Conservation (phyloP, 2,113 vertebrate species). For the Nibea albiflora region DNA sequence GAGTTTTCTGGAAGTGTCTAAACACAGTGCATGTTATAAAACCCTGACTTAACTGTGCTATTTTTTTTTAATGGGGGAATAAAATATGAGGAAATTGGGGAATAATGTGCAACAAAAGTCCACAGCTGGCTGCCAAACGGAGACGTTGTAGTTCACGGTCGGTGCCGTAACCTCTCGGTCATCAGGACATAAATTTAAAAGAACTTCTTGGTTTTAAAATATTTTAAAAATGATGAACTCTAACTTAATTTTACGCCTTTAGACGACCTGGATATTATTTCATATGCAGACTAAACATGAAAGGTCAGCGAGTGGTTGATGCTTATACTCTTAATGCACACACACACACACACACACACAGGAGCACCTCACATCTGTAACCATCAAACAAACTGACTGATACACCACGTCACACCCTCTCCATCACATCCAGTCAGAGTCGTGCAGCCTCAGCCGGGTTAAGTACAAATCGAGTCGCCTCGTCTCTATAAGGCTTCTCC, state of each 20-base stretch:
- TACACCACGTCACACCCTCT: background rate
- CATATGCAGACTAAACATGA: background rate
- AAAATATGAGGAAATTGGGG: background rate
- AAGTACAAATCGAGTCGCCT: background rate
- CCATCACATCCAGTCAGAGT: background rate
- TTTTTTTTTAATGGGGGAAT: too few species aligned
- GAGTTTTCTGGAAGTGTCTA: too few species aligned
- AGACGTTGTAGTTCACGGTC: too few species aligned
- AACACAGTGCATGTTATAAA: background rate
- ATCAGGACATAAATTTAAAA: too few species aligned
- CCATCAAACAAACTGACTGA: slow-evolving; percentile 16
- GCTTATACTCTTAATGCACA: background rate
- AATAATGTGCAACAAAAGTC: background rate
- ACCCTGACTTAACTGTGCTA: too few species aligned
- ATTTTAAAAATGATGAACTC: too few species aligned
- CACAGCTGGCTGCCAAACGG: too few species aligned
- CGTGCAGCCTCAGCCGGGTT: background rate
- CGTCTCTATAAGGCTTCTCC: background rate
- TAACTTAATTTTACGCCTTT: too few species aligned
- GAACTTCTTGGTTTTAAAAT: too few species aligned
- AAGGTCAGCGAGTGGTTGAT: background rate
- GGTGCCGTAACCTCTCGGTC: too few species aligned
- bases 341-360: background rate
- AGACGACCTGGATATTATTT: too few species aligned
- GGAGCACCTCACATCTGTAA: background rate